phyloP scores from a whole-genome alignment of 2,113 vertebrate genomes.

The Lophochroa leadbeateri region DNA sequence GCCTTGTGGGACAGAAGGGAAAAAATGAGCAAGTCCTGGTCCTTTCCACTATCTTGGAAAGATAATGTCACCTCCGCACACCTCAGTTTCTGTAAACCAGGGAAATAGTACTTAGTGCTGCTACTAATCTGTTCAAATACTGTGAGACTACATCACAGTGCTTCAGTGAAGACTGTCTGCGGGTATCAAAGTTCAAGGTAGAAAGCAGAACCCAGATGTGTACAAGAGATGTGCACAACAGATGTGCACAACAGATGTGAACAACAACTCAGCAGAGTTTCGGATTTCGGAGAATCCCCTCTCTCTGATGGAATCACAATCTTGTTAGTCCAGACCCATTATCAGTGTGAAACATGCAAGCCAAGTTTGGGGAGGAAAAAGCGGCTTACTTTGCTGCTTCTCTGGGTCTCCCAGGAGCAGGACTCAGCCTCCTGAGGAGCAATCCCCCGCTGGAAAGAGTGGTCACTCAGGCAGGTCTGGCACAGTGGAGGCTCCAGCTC shows the following conservation, averaged over 20 bases:
- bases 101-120: not conserved
- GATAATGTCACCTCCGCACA: not conserved
- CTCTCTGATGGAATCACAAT: not conserved
- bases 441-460: slow-evolving; percentile 73
- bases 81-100: not conserved
- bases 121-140: not conserved
- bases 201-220: not conserved
- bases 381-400: slow-evolving; percentile 83
- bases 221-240: not conserved
- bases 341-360: not conserved
- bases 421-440: slow-evolving; percentile 77
- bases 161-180: not conserved
- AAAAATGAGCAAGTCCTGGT: not conserved
- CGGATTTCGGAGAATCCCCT: not conserved
- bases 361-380: not conserved
- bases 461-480: slow-evolving; percentile 80
- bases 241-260: not conserved
- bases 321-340: not conserved
- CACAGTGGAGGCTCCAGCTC: slow-evolving; percentile 83
- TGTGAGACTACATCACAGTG: not conserved
- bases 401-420: slow-evolving; percentile 80
- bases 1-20: not conserved
- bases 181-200: not conserved
- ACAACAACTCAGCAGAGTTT: not conserved
- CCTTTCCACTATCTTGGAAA: not conserved